These are phyloP conservation scores for Neuroscelio doddi DNA, from an alignment of 2,888 invertebrate species.

Conservation along the genomic window DNA sequence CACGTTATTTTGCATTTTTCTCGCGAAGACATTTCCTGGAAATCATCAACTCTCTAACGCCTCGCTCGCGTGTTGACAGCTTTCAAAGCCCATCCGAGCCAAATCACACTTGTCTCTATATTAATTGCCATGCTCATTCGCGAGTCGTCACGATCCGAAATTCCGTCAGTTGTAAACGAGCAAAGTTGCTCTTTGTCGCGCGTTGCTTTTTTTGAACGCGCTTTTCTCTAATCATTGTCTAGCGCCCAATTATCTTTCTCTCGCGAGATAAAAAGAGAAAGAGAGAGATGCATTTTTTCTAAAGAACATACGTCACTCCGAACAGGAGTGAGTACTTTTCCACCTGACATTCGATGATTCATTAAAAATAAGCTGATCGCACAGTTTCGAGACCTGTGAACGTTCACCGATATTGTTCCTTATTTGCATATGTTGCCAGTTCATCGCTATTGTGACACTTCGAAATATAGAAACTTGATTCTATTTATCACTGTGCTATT, in stretches of 20 bases:
- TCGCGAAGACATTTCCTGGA: background rate
- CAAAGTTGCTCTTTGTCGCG: background rate
- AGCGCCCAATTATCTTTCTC: background rate
- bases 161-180: background rate
- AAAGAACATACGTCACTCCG: slow-evolving; percentile 21
- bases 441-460: no score
- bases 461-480: no score
- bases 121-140: background rate
- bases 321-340: slow-evolving; percentile 34
- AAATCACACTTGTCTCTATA: background rate
- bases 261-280: slow-evolving; percentile 2
- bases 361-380: background rate
- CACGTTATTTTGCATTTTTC: background rate
- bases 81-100: slow-evolving; percentile 2
- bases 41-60: slow-evolving; percentile 1
- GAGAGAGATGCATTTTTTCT: slow-evolving; percentile 24
- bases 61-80: slow-evolving; percentile 36
- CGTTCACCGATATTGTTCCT: no score
- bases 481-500: no score
- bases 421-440: no score
- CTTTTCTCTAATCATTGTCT: background rate
- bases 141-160: background rate
- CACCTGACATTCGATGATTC: slow-evolving; percentile 30
- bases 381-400: no score
- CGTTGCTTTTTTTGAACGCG: background rate